Evolutionary conservation across 2,888 invertebrate genomes (phyloP).

Genomic region (Plutella xylostella): DNA sequence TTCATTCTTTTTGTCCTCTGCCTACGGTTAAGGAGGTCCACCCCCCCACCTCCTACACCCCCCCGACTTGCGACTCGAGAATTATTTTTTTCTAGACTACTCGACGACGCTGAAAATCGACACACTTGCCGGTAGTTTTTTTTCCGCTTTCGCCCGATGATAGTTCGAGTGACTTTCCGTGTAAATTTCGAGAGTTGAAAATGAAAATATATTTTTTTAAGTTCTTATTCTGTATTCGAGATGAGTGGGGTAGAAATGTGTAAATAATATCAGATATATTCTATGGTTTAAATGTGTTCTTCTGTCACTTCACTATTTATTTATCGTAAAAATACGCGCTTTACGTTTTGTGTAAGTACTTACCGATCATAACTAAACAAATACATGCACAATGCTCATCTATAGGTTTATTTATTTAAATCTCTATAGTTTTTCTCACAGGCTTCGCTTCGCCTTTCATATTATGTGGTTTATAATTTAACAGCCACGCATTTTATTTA

Average conservation of each 20-base stretch:
- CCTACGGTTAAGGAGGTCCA: conserved; percentile 65
- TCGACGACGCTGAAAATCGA: conserved; percentile 64
- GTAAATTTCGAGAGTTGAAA: conserved; percentile 34
- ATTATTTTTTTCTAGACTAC: conserved; percentile 64
- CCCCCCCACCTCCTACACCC: conserved; percentile 26
- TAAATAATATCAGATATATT: neutral
- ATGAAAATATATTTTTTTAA: conserved; percentile 9
- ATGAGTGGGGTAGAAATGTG: neutral
- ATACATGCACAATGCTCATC: too few species aligned
- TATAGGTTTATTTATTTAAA: too few species aligned
- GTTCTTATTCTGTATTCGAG: conserved; percentile 5
- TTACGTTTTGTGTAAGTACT: neutral
- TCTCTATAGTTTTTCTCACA: neutral
- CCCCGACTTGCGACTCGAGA: conserved; percentile 63
- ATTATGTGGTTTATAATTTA: neutral
- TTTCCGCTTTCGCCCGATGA: conserved; percentile 49
- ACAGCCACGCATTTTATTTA: neutral
- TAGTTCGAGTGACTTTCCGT: conserved; percentile 59
- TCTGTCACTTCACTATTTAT: neutral
- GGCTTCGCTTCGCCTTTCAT: neutral
- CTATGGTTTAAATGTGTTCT: neutral
- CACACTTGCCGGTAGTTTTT: conserved; percentile 66
- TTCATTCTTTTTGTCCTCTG: conserved; percentile 69
- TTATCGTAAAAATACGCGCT: neutral
- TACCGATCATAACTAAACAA: too few species aligned